phyloP scores from a whole-genome alignment of 64 coral and sea anemone genomes.

The Cladopsammia gracilis region DNA sequence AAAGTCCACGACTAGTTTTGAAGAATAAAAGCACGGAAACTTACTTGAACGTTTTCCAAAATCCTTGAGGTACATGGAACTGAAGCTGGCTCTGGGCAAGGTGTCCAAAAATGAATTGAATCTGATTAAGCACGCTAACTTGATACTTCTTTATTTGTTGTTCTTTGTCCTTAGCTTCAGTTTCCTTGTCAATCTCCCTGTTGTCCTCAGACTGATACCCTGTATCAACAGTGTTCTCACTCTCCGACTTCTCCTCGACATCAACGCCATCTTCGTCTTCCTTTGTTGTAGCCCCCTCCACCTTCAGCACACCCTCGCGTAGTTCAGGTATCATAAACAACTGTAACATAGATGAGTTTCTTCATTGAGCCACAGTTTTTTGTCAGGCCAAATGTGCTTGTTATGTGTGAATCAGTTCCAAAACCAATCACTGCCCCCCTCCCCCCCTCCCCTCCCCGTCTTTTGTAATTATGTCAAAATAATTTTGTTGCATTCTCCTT shows the following conservation, averaged over 20 bases:
- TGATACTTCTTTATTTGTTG: constrained; percentile 88
- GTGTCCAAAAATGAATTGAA: constrained; percentile 99
- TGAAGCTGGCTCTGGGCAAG: constrained; percentile 96
- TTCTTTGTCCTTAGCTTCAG: constrained; percentile 60
- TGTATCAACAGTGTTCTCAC: constrained; percentile 82
- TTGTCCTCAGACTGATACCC: constrained; percentile 84
- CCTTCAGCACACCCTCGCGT: constrained; percentile 84
- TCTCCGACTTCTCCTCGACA: constrained; percentile 91
- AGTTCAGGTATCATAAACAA: constrained; percentile 98
- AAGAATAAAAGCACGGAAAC: not conserved
- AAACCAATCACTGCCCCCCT: too few relatives aligned
- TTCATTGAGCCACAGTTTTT: too few relatives aligned
- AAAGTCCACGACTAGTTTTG: not conserved
- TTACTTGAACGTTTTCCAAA: constrained; percentile 99
- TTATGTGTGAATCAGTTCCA: too few relatives aligned
- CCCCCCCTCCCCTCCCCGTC: too few relatives aligned
- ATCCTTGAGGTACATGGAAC: constrained; percentile 95
- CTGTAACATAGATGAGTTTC: constrained; percentile 24
- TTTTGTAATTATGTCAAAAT: too few relatives aligned
- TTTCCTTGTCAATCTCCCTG: constrained; percentile 75
- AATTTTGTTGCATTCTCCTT: too few relatives aligned
- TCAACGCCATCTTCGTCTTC: constrained; percentile 90
- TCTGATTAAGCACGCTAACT: constrained; percentile 81
- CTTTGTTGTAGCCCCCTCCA: constrained; percentile 79
- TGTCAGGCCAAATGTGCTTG: too few relatives aligned